Evolutionary conservation across 2,113 vertebrate genomes (phyloP), one percentile per base, ranked within the genome.

Genomic region (Sula dactylatra): DNA sequence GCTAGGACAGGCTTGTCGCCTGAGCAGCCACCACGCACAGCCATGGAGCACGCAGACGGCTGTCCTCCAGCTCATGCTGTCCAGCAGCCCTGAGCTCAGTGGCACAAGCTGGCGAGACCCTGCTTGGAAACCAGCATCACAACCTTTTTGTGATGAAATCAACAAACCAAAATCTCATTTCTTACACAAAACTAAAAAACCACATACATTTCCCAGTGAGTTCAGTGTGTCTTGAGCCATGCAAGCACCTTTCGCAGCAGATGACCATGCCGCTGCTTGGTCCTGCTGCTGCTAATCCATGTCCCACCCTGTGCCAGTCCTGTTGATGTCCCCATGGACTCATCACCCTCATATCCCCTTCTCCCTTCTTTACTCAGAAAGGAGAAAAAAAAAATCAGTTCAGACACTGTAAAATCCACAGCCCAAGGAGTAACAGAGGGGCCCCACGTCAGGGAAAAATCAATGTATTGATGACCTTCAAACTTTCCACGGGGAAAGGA

Each of bases 401-500:
- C 67, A 77, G 77, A 70, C 72, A 78, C 3, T 0, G 0, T 74
- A 64, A 92, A 92, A 90, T 87, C 52, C 47, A 31, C 74, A 49
- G 70, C 70, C 47, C 42, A 5, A 90, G 19, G 26, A 78, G 50
- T 49, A 20, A 32, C 47, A 54, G 19, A 66, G 40, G 66, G 61
- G 52, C 22, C 64, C 32, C 20, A 56, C 3, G 3, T 82, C 71
- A 88, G 55, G 86, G 72, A 77, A 92, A 85, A 93, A 81, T 88
- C 88, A 64, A 8, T 64, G 50, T 55, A 62, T 81, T 62, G 42
- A 58, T 0, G 1, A 52, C 50, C 66, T 92, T 91, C 85, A 80
- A 62, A 84, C 45, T 94, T 96, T 92, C 91, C 94, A 73, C 5
- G 50, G 24, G 25, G 42, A 88, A 42, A 91, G 91, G 77, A 88